Base-by-base conservation (phyloP, 2,113 vertebrate genomes). In the Psittacus erithacus region DNA sequence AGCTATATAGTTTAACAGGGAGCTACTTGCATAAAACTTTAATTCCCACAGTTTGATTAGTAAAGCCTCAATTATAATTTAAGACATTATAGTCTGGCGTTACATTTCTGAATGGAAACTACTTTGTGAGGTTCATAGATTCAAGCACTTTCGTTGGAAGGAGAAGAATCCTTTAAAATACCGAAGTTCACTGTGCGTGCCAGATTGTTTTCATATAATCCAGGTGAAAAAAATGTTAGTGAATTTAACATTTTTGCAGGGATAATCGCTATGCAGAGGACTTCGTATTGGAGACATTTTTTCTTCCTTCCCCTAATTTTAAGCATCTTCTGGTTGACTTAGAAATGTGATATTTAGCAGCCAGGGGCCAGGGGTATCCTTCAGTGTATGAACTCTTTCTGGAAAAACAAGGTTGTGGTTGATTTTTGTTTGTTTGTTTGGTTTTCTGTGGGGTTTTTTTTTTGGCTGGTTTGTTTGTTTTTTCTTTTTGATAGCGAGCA, bases 11-110 rank as follows among this genome's bases (percentile, higher is more conserved):
- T 96, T 96, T 78, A 91, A 49, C 63, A 86, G 80, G 73, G 75
- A 75, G 46, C 57, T 86, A 96, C 93, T 63, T 95, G 91, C 55
- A n/a, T 95, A 85, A 84, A 81, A 68, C 22, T 74, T 77, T 47
- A 38, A 87, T 78, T 95, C 44, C 71, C 89, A 27, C 90, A 87
- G 49, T 69, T 91, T 47, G 46, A 73, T 79, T 90, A 95, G 73
- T 43, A 86, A 92, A 92, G 46, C 33, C 25, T 84, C 62, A 17
- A 17, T 92, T 95, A 76, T 59, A 60, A 83, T 82, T 89, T 77
- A 33, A 85, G 49, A 55, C 19, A 29, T 73, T 55, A 50, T 35
- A 71, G 46, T 68, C 53, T 18, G 62, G 15, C 31, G 5, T 86
- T 86, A 43, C 49, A 25, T 84, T 94, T 88, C 31, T 68, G 63